These are phyloP conservation scores for Lacerta agilis DNA, from an alignment of 2,797 vertebrate species.

Conservation along the genomic window DNA sequence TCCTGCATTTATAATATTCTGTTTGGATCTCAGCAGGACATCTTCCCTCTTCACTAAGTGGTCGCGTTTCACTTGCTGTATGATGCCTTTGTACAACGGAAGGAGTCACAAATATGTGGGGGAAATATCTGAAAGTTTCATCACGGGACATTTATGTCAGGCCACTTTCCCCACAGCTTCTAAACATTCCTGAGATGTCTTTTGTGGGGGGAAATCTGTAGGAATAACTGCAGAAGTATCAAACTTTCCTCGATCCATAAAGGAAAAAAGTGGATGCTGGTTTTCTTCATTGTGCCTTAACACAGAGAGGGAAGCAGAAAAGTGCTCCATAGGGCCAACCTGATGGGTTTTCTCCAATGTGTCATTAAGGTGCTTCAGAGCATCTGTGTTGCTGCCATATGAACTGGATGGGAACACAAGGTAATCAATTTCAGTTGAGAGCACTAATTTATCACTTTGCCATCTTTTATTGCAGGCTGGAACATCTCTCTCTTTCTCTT, in stretches of 20 bases:
- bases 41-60: neutral
- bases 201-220: neutral
- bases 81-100: neutral
- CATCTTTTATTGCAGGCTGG: constrained; percentile 87
- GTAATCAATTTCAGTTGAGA: constrained; percentile 99
- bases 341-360: constrained; percentile 86
- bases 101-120: neutral
- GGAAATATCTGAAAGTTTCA: neutral
- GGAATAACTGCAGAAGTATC: neutral
- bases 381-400: constrained; percentile 93
- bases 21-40: constrained; percentile 23
- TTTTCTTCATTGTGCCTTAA: constrained; percentile 22
- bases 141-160: neutral
- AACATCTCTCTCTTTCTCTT: constrained; percentile 69
- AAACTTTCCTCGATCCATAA: neutral
- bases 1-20: constrained; percentile 16
- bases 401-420: constrained; percentile 90
- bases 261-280: neutral
- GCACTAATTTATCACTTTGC: constrained; percentile 99
- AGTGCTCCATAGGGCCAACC: constrained; percentile 59
- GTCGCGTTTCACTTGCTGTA: neutral
- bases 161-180: neutral
- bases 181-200: neutral
- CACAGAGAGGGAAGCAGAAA: constrained; percentile 32
- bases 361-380: constrained; percentile 92